These are phyloP conservation scores for Oligia latruncula DNA, from an alignment of 2,888 invertebrate species.

Conservation along the genomic window DNA sequence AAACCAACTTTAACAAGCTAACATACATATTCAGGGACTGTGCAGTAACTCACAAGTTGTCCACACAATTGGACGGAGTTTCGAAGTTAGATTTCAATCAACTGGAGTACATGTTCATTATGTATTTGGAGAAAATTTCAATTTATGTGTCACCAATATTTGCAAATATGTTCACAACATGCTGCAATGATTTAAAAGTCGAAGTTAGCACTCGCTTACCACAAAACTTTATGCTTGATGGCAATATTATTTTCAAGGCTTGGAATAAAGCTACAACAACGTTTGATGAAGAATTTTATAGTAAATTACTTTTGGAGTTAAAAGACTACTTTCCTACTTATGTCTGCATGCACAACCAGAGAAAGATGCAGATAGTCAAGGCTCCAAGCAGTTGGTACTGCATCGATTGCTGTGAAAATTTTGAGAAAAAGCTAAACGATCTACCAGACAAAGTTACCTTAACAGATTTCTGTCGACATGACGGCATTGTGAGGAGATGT, in stretches of 20 bases:
- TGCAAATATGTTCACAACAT: slow-evolving; percentile 60
- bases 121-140: slow-evolving; percentile 72
- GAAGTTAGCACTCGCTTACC: slow-evolving; percentile 66
- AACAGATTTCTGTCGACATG: slow-evolving; percentile 71
- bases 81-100: slow-evolving; percentile 68
- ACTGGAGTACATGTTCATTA: slow-evolving; percentile 74
- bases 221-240: slow-evolving; percentile 69
- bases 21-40: slow-evolving; percentile 70
- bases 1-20: slow-evolving; percentile 61
- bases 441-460: slow-evolving; percentile 71
- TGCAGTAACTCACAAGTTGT: slow-evolving; percentile 68
- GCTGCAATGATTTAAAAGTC: slow-evolving; percentile 68
- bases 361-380: slow-evolving; percentile 66
- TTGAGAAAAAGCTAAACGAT: slow-evolving; percentile 64
- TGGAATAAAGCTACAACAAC: slow-evolving; percentile 70
- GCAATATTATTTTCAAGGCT: slow-evolving; percentile 74
- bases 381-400: slow-evolving; percentile 72
- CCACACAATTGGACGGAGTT: slow-evolving; percentile 67
- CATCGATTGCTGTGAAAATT: slow-evolving; percentile 71
- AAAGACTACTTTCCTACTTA: slow-evolving; percentile 74
- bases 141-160: slow-evolving; percentile 73
- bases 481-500: slow-evolving; percentile 63
- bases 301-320: slow-evolving; percentile 63
- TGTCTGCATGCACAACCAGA: slow-evolving; percentile 69
- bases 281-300: slow-evolving; percentile 69